phyloP scores from a whole-genome alignment of 1,140 invertebrate species.

The Lineus longissimus region DNA sequence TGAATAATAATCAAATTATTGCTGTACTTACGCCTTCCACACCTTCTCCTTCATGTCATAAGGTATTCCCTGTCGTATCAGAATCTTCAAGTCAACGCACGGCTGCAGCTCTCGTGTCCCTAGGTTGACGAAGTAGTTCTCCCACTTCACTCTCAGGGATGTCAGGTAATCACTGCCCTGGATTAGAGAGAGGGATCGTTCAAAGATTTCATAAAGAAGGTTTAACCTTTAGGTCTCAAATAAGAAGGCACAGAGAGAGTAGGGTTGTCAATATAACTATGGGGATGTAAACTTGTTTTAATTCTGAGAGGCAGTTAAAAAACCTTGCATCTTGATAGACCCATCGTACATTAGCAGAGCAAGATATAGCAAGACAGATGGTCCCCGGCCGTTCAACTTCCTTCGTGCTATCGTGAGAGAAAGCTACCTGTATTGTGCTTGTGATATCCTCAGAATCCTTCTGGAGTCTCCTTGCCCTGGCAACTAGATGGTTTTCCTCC shows the following conservation, averaged over 20 bases:
- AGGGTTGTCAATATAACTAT: too few species aligned
- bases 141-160: conserved; percentile 50
- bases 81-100: conserved; percentile 49
- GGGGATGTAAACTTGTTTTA: too few species aligned
- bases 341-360: too few species aligned
- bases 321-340: too few species aligned
- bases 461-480: conserved; percentile 40
- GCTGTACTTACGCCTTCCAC: conserved; percentile 52
- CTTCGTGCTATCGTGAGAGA: too few species aligned
- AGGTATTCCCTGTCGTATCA: conserved; percentile 59
- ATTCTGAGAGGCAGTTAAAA: too few species aligned
- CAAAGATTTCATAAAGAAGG: too few species aligned
- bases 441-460: conserved; percentile 40
- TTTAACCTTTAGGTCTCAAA: too few species aligned
- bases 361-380: too few species aligned
- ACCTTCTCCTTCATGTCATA: conserved; percentile 52
- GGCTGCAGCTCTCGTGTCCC: conserved; percentile 32
- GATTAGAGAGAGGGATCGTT: background rate
- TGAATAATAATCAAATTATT: too few species aligned
- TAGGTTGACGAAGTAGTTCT: conserved; percentile 51
- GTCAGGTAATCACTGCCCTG: conserved; percentile 10
- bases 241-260: too few species aligned
- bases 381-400: too few species aligned
- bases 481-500: conserved; percentile 34
- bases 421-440: conserved; percentile 36